Evolutionary conservation across 2,113 vertebrate species (phyloP), one percentile per base, ranked within the genome.

Genomic region (Condylura cristata): DNA sequence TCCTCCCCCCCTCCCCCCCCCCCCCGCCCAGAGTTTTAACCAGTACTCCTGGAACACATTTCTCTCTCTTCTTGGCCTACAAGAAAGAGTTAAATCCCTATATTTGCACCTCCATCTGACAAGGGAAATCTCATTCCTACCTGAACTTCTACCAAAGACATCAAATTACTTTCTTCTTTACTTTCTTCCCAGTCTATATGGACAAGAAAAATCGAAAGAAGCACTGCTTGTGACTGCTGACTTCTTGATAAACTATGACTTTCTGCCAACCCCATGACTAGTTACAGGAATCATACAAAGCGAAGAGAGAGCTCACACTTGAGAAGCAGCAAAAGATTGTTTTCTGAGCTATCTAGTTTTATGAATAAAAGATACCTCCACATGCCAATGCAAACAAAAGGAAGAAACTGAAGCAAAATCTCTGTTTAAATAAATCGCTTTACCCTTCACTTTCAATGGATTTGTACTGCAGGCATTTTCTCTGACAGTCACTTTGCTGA

Each of bases 401-500:
- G n/a, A 76, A 80, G 51, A 53, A 12, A 3, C 28, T 58, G n/a
- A 72, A 95, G 91, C 86, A 78, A 93, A 87, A 56, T 75, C 48
- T 61, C 76, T 78, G 28, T 83, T 46, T 74, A 74, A 83, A 39
- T 14, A 17, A 46, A 37, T 72, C 6, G 7, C 79, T 79, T 71
- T 17, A 65, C 26, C 1, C 0, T 44, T 65, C 72, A 41, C 56
- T 89, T 92, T n/a, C 80, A 86, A 10, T 41, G 71, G 46, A 44
- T 76, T 96, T 97, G 89, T 95, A 89, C 92, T 58, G 75, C 30
- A 65, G 71, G 61, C 61, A 11, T 61, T 70, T 90, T 61, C 39
- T 88, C 48, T 82, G 17, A 81, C 89, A 95, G 56, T 86, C 79
- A 90, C 56, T 76, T 80, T 94, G 96, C 96, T 96, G 93, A 96